Conservation (phyloP, 2,797 vertebrate species). For the Apogon talboti region DNA sequence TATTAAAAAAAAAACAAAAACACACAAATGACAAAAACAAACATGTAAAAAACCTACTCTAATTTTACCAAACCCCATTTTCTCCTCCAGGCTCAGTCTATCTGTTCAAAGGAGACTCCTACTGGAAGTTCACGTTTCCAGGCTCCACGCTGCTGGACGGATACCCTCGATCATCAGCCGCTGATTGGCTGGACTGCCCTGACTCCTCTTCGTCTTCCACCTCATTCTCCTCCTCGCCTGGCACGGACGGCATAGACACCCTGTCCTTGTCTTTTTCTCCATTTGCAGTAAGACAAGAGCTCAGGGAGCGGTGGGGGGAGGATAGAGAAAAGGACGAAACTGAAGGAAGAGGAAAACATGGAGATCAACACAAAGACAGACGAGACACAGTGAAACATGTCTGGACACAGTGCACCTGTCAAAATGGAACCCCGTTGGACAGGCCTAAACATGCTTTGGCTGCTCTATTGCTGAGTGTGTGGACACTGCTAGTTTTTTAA, state of each 20-base stretch:
- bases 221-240: constrained; percentile 42
- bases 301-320: constrained; percentile 53
- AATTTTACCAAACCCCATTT: not conserved
- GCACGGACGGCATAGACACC: constrained; percentile 9
- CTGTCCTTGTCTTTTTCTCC: constrained; percentile 62
- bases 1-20: too few species aligned
- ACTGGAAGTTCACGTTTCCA: constrained; percentile 81
- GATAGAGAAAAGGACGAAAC: constrained; percentile 25
- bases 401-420: constrained; percentile 69
- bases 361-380: constrained; percentile 28
- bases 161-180: constrained; percentile 77
- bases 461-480: constrained; percentile 7
- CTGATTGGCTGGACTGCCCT: constrained; percentile 82
- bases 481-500: constrained; percentile 19
- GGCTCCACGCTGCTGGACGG: constrained; percentile 70
- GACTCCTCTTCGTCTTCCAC: constrained; percentile 41
- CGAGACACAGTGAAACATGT: constrained; percentile 35
- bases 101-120: constrained; percentile 79
- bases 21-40: too few species aligned
- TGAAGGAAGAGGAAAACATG: constrained; percentile 13
- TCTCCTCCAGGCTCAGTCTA: constrained; percentile 71
- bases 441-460: not conserved
- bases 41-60: not conserved
- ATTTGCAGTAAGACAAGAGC: constrained; percentile 62
- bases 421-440: constrained; percentile 45